Base-by-base conservation (phyloP, 2,888 invertebrate genomes). In the Smittia aterrima region DNA sequence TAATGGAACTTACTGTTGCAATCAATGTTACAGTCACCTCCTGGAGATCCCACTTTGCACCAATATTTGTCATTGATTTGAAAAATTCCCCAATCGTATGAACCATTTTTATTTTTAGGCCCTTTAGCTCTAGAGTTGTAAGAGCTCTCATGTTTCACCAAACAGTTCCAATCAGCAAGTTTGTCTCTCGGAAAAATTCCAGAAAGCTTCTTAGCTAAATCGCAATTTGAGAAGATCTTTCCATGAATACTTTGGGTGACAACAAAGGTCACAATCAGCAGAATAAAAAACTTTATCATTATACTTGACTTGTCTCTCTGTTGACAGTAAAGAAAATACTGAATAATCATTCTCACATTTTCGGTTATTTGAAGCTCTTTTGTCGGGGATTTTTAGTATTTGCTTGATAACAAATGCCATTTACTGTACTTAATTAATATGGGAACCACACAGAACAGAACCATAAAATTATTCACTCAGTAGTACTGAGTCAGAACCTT, bases 81-180 rank as follows among this genome's bases (percentile, higher is more conserved):
- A 76, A 83, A 82, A 54, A 82, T 77, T 25, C 82, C 82, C 76
- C 80, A 84, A 76, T 85, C 85, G 47, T 77, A 77, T 27, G 82
- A 81, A 0, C 87, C 86, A 77, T 87, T 84, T 1, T 76, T 77
- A 77, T 87, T 86, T 0, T 81, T 78, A 18, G 78, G 81, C 0
- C 86, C 85, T 40, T 83, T 79, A 1, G 81, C 83, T 58, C 83
- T 78, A 0, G 86, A 86, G 40, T 83, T 82, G n/a, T 84, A 79
- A 0, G 81, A 79, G 76, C 86, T 86, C 77, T 86, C 86, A 0
- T 81, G 81, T 77, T 85, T 83, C 32, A 85, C 82, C 11, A 87
- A 79, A 74, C 86, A 86, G 13, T 86, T 79, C 87, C 86, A 72
- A 40, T 72, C 72, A 18, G 58, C 24, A 9, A 72, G 22, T 24